Conservation (phyloP, 2,113 vertebrate genomes). For the Panthera tigris region DNA sequence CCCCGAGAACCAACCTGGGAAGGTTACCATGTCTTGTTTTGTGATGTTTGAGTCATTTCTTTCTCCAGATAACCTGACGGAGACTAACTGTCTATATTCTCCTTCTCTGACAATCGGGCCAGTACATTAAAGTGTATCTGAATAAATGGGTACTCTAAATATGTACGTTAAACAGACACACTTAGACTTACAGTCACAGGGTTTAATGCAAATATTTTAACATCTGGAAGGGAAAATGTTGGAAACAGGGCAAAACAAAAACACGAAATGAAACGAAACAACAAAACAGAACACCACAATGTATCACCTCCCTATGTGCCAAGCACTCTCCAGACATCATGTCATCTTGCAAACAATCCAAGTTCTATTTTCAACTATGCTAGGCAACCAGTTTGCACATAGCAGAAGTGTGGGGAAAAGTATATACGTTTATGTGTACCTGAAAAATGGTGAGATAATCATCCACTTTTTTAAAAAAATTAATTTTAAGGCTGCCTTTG, state of each 20-base stretch:
- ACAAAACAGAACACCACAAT: background rate
- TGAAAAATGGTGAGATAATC: background rate
- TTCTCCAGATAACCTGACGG: background rate
- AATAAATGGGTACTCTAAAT: background rate
- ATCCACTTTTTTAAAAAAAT: background rate
- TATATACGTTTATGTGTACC: background rate
- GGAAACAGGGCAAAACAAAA: background rate
- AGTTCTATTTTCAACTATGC: background rate
- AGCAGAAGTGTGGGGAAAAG: background rate
- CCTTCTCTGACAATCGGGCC: background rate
- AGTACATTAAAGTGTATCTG: background rate
- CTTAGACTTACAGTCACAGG: background rate
- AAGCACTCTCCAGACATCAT: background rate
- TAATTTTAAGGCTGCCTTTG: background rate
- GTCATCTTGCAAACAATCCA: background rate
- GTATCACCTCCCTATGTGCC: no score
- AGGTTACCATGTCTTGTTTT: background rate
- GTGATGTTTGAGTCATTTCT: background rate
- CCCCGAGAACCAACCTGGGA: background rate
- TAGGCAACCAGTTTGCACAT: background rate
- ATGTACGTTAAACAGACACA: background rate
- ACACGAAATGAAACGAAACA: background rate
- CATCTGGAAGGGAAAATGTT: background rate
- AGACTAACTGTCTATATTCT: background rate
- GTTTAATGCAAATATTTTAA: slow-evolving; percentile 51